Percentiles rank a stretch among this genome's conserved stretches.
These are phyloP conservation scores for Pygmarrhopalites habei DNA, from an alignment of 1,140 invertebrate species.

Conservation along the genomic window DNA sequence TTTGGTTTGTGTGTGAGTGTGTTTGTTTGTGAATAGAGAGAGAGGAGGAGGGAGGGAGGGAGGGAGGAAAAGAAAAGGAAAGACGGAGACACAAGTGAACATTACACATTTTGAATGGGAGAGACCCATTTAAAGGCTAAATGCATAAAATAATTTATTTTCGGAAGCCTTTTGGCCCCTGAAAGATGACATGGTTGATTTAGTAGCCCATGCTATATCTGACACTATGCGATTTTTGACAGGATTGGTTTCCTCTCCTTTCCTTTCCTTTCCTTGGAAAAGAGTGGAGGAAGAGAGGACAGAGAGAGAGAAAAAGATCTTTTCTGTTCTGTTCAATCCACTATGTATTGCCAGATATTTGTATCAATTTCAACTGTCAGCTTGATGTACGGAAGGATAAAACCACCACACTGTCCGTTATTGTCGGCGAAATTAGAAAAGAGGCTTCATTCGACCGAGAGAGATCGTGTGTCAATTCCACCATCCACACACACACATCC, in stretches of 20 bases:
- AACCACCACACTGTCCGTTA: conserved; percentile 38
- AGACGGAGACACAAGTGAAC: conserved; percentile 5
- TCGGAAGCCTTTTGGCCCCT: conserved; percentile 22
- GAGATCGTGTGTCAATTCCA: conserved; percentile 36
- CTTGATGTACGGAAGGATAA: conserved; percentile 30
- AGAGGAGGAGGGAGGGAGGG: background rate
- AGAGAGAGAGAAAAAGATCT: no score
- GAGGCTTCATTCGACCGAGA: conserved; percentile 25
- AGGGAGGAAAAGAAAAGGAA: background rate
- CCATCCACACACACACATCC: conserved; percentile 13
- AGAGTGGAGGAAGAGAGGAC: no score
- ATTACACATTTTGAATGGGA: conserved; percentile 17
- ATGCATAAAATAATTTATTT: conserved; percentile 27
- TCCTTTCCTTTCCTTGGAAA: background rate
- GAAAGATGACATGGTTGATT: conserved; percentile 26
- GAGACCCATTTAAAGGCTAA: conserved; percentile 30
- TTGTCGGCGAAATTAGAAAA: conserved; percentile 38
- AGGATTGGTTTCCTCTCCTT: background rate
- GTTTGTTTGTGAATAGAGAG: conserved; percentile 1
- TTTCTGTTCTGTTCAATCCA: background rate
- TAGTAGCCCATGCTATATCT: conserved; percentile 24
- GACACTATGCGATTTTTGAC: conserved; percentile 32
- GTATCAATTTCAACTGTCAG: conserved; percentile 39
- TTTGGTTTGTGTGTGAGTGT: background rate
- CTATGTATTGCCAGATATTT: conserved; percentile 33